Evolutionary conservation across 2,113 vertebrate species (phyloP), one percentile per base, ranked within the genome.

Genomic region (Lampris megalopsis): DNA sequence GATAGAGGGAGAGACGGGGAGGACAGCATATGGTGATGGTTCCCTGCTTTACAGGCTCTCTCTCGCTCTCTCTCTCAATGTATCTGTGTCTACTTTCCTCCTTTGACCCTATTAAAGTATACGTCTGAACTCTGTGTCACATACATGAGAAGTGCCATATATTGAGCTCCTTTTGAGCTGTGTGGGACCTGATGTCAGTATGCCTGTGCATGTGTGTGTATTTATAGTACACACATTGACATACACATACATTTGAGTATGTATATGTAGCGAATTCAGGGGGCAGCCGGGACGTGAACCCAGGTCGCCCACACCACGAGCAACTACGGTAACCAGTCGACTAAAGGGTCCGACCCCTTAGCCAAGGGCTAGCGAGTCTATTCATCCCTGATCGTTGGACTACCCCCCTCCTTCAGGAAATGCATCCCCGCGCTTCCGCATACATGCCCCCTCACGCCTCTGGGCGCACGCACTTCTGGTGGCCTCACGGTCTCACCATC

Each of bases 91-190:
- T 13, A 5, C 57, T 67, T 61, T 48, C 40, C 45, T 66, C 24
- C 4, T 43, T 65, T 83, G 60, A 78, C 43, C 63, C 63, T 3
- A 61, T 63, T 65, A 72, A 40, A 64, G 65, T 62, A 42, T 38
- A 63, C 5, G 53, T 71, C 35, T 65, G 63, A 67, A 65, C 60
- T 65, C 59, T 80, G 38, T 56, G 68, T 40, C 49, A 40, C 11
- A n/a, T 56, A 42, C 5, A 49, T 10, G n/a, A 58, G 71, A 75
- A 68, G 36, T 35, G 43, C 8, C 37, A 38, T 35, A 43, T 57
- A 49, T 37, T 40, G 4, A 13, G 13, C 54, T 10, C 9, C 3
- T 45, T 24, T 41, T 77, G 63, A 81, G 66, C 62, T 64, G 37
- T 68, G n/a, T 9, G 7, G 56, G 50, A 48, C 48, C 37, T 71